These are phyloP conservation scores for Calycopis cecrops DNA, from an alignment of 1,140 invertebrate genomes.

Conservation along the genomic window DNA sequence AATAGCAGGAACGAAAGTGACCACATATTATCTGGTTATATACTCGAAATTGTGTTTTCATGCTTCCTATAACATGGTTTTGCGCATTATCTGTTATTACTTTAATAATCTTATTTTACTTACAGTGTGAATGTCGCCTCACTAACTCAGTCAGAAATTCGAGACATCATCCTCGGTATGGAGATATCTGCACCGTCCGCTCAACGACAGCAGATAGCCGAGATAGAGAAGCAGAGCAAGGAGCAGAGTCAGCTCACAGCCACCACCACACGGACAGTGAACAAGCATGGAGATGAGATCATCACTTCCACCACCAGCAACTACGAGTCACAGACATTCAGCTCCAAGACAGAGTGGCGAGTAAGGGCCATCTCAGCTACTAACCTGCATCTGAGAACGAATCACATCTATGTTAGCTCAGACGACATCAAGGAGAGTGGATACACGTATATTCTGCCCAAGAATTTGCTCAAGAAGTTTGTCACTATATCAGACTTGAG, in stretches of 20 bases:
- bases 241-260: slow-evolving; percentile 99
- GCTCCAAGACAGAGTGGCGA: slow-evolving; percentile 99
- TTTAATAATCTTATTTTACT: slow-evolving; percentile 3
- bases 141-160: slow-evolving; percentile 98
- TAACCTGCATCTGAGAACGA: slow-evolving; percentile 97
- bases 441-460: slow-evolving; percentile 98
- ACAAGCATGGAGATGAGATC: slow-evolving; percentile 99
- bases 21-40: too few species aligned
- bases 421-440: slow-evolving; percentile 99
- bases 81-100: too few species aligned
- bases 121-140: slow-evolving; percentile 96
- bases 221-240: slow-evolving; percentile 99
- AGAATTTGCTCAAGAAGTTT: slow-evolving; percentile 99
- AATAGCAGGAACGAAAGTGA: too few species aligned
- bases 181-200: slow-evolving; percentile 99
- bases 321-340: slow-evolving; percentile 97
- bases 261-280: slow-evolving; percentile 98
- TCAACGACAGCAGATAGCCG: slow-evolving; percentile 98
- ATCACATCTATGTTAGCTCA: slow-evolving; percentile 99
- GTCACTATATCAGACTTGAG: slow-evolving; percentile 98
- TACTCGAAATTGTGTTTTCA: too few species aligned
- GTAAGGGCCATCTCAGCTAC: slow-evolving; percentile 98
- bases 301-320: slow-evolving; percentile 99
- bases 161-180: slow-evolving; percentile 99
- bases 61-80: too few species aligned